Evolutionary conservation across 2,797 vertebrate species (phyloP).

Genomic region (Menidia menidia): DNA sequence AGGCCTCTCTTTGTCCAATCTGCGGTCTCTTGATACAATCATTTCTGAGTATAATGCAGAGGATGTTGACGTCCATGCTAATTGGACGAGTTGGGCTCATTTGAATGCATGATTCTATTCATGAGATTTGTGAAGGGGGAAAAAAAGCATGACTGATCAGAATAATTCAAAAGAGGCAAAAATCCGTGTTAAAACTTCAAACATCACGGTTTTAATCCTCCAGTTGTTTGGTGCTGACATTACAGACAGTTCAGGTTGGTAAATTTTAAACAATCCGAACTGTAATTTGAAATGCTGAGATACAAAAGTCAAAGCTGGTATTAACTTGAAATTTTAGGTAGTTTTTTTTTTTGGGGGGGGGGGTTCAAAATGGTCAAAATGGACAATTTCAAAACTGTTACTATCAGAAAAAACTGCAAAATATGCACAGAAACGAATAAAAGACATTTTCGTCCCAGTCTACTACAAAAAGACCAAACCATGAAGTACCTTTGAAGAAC

Average conservation of each 20-base stretch:
- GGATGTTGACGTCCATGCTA: not conserved
- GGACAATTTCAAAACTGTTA: too few species aligned
- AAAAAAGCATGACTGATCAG: not conserved
- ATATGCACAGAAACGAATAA: too few species aligned
- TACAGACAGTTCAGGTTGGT: not conserved
- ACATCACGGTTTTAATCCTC: not conserved
- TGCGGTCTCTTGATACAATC: conserved; percentile 14
- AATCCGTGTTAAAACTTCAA: not conserved
- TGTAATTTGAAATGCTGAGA: not conserved
- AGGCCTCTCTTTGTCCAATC: conserved; percentile 9
- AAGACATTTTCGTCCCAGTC: too few species aligned
- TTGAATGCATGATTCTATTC: conserved; percentile 17
- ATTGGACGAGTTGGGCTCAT: conserved; percentile 23
- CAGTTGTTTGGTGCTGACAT: not conserved
- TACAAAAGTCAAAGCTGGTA: not conserved
- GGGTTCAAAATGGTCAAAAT: too few species aligned
- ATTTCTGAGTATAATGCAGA: conserved; percentile 13
- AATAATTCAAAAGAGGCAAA: not conserved
- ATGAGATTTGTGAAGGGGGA: conserved; percentile 4
- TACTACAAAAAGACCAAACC: too few species aligned
- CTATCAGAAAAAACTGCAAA: too few species aligned
- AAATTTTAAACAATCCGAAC: not conserved
- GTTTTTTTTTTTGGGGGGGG: too few species aligned
- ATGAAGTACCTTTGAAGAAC: too few species aligned
- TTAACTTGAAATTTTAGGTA: too few species aligned